Percentiles rank a stretch among this genome's conserved stretches.
phyloP scores from a whole-genome alignment of 2,888 invertebrate genomes.

The Eutolmus rufibarbis region DNA sequence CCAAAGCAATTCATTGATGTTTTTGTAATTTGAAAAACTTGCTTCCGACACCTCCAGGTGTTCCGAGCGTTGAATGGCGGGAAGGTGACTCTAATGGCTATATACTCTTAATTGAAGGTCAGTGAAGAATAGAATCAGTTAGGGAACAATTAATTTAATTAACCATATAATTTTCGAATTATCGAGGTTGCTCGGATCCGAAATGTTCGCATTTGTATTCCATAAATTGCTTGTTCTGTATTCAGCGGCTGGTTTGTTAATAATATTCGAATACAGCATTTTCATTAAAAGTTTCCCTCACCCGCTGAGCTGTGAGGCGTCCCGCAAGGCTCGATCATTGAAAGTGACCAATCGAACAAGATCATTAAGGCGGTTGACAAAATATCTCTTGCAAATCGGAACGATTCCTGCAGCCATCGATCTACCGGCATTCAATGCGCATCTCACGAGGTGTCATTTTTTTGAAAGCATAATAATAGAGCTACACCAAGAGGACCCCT shows the following conservation, averaged over 20 bases:
- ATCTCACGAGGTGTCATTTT: conserved; percentile 21
- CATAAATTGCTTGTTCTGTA: background rate
- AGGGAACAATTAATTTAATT: background rate
- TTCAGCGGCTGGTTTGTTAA: conserved; percentile 1
- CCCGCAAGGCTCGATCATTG: background rate
- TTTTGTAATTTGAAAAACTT: background rate
- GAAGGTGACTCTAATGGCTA: background rate
- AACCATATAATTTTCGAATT: background rate
- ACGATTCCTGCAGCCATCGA: background rate
- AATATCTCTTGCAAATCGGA: conserved; percentile 30
- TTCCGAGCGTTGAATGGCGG: background rate
- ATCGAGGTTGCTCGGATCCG: background rate
- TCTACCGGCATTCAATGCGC: background rate
- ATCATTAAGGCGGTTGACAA: conserved; percentile 24
- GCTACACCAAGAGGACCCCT: background rate
- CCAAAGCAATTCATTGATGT: background rate
- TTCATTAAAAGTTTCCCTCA: conserved; percentile 6
- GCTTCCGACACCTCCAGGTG: background rate
- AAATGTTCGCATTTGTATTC: background rate
- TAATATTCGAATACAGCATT: background rate
- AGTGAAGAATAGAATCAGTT: background rate
- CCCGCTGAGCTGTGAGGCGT: background rate
- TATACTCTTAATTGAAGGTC: background rate
- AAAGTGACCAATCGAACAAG: conserved; percentile 15
- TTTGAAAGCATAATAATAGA: conserved; percentile 20